Evolutionary conservation across 2,113 vertebrate species (phyloP).

Genomic region (Chaetorhynchus papuensis): DNA sequence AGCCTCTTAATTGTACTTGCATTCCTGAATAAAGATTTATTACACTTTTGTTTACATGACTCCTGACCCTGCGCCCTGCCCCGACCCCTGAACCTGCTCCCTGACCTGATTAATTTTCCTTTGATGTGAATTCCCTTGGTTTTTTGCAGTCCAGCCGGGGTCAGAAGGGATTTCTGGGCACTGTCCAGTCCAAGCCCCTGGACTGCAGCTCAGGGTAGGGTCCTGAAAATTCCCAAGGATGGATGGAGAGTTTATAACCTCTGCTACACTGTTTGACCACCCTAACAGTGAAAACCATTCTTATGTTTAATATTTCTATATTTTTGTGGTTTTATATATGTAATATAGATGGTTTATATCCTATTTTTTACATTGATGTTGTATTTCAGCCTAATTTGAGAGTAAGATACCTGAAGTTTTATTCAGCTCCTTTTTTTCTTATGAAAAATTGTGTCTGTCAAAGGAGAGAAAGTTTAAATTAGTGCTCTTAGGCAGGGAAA

Average conservation of each 20-base stretch:
- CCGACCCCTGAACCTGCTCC: neutral
- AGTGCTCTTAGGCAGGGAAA: neutral
- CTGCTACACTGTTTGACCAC: neutral
- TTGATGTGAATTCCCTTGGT: neutral
- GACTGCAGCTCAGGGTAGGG: neutral
- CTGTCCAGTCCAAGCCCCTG: neutral
- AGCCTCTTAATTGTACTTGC: neutral
- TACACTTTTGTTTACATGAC: accelerated
- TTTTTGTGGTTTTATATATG: neutral
- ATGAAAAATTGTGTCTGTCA: neutral
- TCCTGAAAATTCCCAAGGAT: neutral
- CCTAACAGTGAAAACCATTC: neutral
- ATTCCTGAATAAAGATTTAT: conserved; percentile 47
- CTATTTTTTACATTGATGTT: neutral
- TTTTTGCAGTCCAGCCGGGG: neutral
- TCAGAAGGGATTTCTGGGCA: neutral
- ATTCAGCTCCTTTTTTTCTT: neutral
- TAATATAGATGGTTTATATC: too few species aligned
- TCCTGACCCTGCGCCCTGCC: neutral
- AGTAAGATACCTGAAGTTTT: neutral
- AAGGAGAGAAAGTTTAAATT: neutral
- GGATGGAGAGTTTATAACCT: neutral
- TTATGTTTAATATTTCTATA: neutral
- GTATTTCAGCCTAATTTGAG: neutral
- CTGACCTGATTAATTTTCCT: neutral